Base-by-base conservation (phyloP, 1,140 invertebrate genomes). In the Theocolax elegans region DNA sequence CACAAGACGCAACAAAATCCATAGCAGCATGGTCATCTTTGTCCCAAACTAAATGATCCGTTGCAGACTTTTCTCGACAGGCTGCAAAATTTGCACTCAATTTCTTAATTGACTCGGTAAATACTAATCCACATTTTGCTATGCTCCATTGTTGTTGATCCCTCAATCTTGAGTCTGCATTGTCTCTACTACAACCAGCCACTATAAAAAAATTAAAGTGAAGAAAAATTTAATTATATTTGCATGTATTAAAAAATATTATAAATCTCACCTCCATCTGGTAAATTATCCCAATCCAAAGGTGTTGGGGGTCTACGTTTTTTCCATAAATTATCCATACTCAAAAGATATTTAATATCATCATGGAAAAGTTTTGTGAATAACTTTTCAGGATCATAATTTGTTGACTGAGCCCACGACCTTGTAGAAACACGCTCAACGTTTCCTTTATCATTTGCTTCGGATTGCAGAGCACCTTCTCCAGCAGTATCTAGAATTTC, bases 1-100 rank as follows among this genome's bases (percentile, higher is more conserved):
- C 92, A 83, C 95, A 96, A 2, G 95, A 91, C 0, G 96, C 93
- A 3, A 99, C 97, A 88, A 99, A 99, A 84, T 99, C 93, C 94
- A 99, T 96, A 0, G 94, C 92, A 70, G 89, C 85, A 71, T 94
- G 91, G 82, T 99, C 96, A 87, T 99, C 98, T 85, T 99, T 99
- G 82, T 99, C 97, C 97, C 97, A 99, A 25, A 96, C 90, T 0
- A 99, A 87, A 77, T 92, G 91, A 76, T 94, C 92, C 31, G 87
- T 89, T 9, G 89, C 88, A 3, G 74, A 79, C 38, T 81, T 82
- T 74, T 79, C 67, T 67, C 88, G 82, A 12, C 90, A 85, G 42
- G 83, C 81, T 35, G 88, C 81, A 27, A 93, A 85, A 40, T 89
- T 87, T 29, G 89, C 81, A 78, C 92, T 92, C 3, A 99, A 82